Evolutionary conservation across 1,140 invertebrate genomes (phyloP).

Genomic region (Drosophila bocki): DNA sequence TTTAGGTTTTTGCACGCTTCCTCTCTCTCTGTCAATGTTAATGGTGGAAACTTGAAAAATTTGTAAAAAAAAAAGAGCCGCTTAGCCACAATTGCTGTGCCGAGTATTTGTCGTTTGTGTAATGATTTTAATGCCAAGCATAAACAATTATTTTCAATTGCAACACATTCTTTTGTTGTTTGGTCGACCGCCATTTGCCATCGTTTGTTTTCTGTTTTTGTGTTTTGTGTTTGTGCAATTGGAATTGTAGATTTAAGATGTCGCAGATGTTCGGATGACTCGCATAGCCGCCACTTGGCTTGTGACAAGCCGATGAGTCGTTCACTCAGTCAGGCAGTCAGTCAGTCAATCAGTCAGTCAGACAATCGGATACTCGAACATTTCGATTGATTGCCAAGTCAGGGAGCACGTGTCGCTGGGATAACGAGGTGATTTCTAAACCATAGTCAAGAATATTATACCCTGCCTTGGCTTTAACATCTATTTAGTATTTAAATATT

Average conservation of each 20-base stretch:
- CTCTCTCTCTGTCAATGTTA: constrained; percentile 78
- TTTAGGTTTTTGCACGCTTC: constrained; percentile 58
- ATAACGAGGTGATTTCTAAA: background rate
- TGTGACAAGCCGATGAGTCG: constrained; percentile 45
- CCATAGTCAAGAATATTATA: background rate
- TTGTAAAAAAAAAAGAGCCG: background rate
- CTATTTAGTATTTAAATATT: background rate
- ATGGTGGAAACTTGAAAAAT: constrained; percentile 59
- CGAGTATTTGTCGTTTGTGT: constrained; percentile 64
- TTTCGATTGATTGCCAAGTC: constrained; percentile 16
- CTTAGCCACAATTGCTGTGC: constrained; percentile 16
- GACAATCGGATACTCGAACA: constrained; percentile 21
- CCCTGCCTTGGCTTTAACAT: background rate
- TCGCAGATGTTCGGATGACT: constrained; percentile 69
- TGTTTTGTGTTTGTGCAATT: constrained; percentile 52
- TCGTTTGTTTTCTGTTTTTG: constrained; percentile 36
- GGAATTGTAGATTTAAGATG: constrained; percentile 72
- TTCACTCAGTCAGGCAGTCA: constrained; percentile 43
- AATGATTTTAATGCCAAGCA: constrained; percentile 80
- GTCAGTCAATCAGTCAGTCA: constrained; percentile 27
- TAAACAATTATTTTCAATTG: constrained; percentile 82
- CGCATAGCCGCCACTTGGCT: constrained; percentile 14
- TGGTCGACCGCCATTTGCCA: constrained; percentile 60
- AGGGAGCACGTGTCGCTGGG: constrained; percentile 39
- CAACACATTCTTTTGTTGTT: constrained; percentile 79